Conservation (phyloP, 2,113 vertebrate species). For the Nothobranchius kuhntae region DNA sequence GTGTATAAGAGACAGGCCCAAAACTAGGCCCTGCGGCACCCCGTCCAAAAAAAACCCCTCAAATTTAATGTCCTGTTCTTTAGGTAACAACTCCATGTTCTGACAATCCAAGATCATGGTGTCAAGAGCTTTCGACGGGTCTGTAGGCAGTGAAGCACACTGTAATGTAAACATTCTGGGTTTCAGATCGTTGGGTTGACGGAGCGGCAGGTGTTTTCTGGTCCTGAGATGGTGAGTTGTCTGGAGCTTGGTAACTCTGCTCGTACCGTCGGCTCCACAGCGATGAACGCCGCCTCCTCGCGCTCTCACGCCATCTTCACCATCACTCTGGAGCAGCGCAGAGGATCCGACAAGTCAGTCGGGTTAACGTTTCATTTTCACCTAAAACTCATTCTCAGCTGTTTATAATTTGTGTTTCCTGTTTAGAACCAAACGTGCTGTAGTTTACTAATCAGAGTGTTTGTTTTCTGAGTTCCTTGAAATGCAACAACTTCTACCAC, state of each 20-base stretch:
- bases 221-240: slow-evolving; percentile 86
- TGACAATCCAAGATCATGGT: not conserved
- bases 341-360: slow-evolving; percentile 87
- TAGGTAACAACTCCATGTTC: too few species aligned
- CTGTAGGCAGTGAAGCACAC: not conserved
- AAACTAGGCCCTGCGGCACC: too few species aligned
- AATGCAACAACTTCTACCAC: not conserved
- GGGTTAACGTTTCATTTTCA: not conserved
- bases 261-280: slow-evolving; percentile 92
- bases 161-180: too few species aligned
- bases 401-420: not conserved
- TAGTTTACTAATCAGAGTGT: too few species aligned
- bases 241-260: slow-evolving; percentile 90
- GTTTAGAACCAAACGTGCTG: too few species aligned
- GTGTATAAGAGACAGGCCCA: too few species aligned
- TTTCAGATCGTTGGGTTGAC: slow-evolving; percentile 90
- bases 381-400: not conserved
- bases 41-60: too few species aligned
- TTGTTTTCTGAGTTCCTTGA: not conserved
- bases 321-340: slow-evolving; percentile 88
- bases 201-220: slow-evolving; percentile 83
- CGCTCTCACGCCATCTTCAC: slow-evolving; percentile 98
- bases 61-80: too few species aligned
- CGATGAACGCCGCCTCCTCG: slow-evolving; percentile 96
- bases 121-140: not conserved